Conservation (phyloP, 2,888 invertebrate genomes). For the Aphelenchoides bicaudatus region DNA sequence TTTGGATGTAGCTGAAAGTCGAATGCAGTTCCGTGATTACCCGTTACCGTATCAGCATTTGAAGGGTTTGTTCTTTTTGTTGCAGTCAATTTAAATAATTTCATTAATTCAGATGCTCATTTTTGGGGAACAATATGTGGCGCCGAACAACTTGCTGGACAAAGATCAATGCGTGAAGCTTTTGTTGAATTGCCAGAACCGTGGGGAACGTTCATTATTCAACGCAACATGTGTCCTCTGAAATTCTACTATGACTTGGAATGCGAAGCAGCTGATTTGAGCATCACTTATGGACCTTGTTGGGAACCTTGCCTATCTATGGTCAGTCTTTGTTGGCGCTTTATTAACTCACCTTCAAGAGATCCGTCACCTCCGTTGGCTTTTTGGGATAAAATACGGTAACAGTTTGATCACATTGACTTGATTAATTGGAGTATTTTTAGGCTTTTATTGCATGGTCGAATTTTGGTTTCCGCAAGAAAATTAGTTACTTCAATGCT, state of each 20-base stretch:
- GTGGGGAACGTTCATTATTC: conserved; percentile 77
- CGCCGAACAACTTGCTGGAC: conserved; percentile 69
- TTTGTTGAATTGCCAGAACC: conserved; percentile 76
- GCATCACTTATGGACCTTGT: conserved; percentile 94
- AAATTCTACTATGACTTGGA: conserved; percentile 97
- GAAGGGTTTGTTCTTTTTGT: too few relatives aligned
- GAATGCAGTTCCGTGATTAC: conserved; percentile 84
- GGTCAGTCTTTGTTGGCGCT: conserved; percentile 57
- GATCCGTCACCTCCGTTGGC: conserved; percentile 90
- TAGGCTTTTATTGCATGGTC: conserved; percentile 78
- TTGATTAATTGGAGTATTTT: too few relatives aligned
- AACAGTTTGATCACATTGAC: too few relatives aligned
- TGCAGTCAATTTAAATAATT: too few relatives aligned
- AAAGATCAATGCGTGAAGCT: conserved; percentile 43
- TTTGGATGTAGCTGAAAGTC: conserved; percentile 79
- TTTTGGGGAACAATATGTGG: conserved; percentile 85
- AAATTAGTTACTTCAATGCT: conserved; percentile 80
- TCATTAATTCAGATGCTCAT: too few relatives aligned
- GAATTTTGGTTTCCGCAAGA: conserved; percentile 79
- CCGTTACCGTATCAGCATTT: conserved; percentile 74
- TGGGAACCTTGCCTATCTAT: conserved; percentile 92
- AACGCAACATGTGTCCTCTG: conserved; percentile 82
- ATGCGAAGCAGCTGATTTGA: conserved; percentile 70
- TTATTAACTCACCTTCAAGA: conserved; percentile 68
- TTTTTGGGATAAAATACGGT: conserved; percentile 75